Evolutionary conservation across 2,797 vertebrate species (phyloP), one percentile per base, ranked within the genome.

Genomic region (Chloroceryle amazona): DNA sequence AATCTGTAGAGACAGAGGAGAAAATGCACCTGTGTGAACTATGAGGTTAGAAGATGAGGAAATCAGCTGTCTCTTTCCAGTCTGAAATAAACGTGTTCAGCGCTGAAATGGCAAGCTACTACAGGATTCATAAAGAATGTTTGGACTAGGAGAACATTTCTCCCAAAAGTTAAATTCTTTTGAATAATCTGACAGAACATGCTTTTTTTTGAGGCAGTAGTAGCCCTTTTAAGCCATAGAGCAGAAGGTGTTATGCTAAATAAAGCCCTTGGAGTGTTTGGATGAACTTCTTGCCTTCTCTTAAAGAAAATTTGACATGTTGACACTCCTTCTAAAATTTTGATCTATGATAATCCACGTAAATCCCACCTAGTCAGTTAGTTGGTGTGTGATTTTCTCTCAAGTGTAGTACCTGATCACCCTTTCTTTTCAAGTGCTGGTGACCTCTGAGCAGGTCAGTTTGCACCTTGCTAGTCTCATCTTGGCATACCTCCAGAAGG

Each of bases 311-410:
- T 95, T 92, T 97, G 97, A 97, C 96, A 95, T 90, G 95, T 96
- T 97, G 96, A 97, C 94, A 95, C 76, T 93, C 83, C 83, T 90
- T 93, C 94, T 95, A 96, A 96, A 83, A 93, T 96, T 97, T 86
- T 97, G 95, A 96, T 96, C 96, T 96, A 82, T 97, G 93, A 89
- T 97, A 97, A 97, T 97, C 97, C 96, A 94, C 42, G 4, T 96
- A 97, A 95, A 97, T 97, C 93, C 95, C 95, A 90, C 83, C 92
- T 93, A 97, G 96, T 95, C 92, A 89, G 86, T 96, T 90, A 90
- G 75, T 13, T 81, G 79, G 72, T 91, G 66, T 85, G 78, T 94
- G 89, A 93, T 95, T 96, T 86, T 86, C 86, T 91, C 89, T 96
- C 83, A 95, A 92, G 52, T 85, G 85, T 86, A 54, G 79, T 96